Evolutionary conservation across 2,113 vertebrate genomes (phyloP), one percentile per base, ranked within the genome.

Genomic region (Petaurus breviceps): DNA sequence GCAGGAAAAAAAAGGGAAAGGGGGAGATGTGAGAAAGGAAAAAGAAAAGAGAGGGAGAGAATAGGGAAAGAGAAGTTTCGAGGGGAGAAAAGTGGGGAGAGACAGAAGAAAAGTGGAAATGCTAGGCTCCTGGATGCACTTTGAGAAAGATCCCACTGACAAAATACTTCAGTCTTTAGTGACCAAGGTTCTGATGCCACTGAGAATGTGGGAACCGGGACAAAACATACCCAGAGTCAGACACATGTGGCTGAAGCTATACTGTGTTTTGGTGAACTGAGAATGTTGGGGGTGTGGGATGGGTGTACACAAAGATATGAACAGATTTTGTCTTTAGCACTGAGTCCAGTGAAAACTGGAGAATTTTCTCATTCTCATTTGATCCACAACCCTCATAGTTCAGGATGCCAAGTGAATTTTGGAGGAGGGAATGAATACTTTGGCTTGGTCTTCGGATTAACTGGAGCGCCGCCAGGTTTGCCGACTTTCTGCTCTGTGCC

Each of bases 321-420:
- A 77, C 16, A 77, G 68, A 6, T 77, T 43, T 43, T 77, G 14
- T 52, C 52, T 92, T 90, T 28, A 25, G 3, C 28, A 89, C 89
- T n/a, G 77, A 95, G 89, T 55, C 43, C 93, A 96, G 47, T 52
- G 91, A 19, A 50, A 14, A 46, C 52, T 92, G 31, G 95, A 28
- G 46, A 96, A 3, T 94, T 43, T 84, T 93, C 90, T 94, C 43
- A 24, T 93, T 96, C 96, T 96, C 95, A 90, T 91, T 97, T 9
- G 11, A n/a, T 93, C 14, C 43, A 89, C 94, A 68, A 55, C 96
- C 68, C 46, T 19, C 91, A 61, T 93, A 90, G 92, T 10, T 90
- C 91, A 95, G n/a, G 92, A 53, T 96, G 9, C 31, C 46, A 97
- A 84, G 51, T 77, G 68, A 37, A 77, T 43, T 77, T 77, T 77